phyloP scores from a whole-genome alignment of 2,113 vertebrate species.

The Pygoscelis antarcticus region DNA sequence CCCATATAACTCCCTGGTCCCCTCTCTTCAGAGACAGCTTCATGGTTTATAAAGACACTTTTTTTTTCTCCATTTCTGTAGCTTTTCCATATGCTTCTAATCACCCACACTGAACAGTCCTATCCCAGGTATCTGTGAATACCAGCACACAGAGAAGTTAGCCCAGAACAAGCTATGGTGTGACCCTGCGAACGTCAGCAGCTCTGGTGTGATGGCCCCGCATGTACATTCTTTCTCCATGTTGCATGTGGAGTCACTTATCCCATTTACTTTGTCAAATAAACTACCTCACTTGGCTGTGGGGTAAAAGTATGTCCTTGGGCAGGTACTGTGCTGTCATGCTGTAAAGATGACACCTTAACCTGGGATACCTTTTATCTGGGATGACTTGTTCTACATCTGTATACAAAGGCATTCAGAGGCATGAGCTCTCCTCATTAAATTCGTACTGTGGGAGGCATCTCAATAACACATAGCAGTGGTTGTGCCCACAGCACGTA shows the following conservation, averaged over 20 bases:
- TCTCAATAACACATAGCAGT: neutral
- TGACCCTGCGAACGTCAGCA: neutral
- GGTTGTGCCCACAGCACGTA: neutral
- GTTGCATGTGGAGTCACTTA: neutral
- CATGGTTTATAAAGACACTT: neutral
- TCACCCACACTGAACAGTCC: neutral
- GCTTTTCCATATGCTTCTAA: neutral
- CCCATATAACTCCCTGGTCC: conserved; percentile 4
- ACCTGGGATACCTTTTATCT: neutral
- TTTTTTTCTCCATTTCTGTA: neutral
- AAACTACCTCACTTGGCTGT: neutral
- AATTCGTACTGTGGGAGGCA: neutral
- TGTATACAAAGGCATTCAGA: neutral
- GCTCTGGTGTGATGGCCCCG: fast-evolving
- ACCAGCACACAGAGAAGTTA: neutral
- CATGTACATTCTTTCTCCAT: neutral
- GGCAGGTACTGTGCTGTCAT: neutral
- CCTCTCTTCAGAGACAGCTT: neutral
- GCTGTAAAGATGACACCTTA: neutral
- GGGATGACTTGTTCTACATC: neutral
- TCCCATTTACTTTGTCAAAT: neutral
- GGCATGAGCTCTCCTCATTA: neutral
- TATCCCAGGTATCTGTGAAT: neutral
- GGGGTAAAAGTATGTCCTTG: neutral
- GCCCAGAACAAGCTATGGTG: neutral